phyloP scores from a whole-genome alignment of 2,888 invertebrate genomes.

The Alloplasta piceator region DNA sequence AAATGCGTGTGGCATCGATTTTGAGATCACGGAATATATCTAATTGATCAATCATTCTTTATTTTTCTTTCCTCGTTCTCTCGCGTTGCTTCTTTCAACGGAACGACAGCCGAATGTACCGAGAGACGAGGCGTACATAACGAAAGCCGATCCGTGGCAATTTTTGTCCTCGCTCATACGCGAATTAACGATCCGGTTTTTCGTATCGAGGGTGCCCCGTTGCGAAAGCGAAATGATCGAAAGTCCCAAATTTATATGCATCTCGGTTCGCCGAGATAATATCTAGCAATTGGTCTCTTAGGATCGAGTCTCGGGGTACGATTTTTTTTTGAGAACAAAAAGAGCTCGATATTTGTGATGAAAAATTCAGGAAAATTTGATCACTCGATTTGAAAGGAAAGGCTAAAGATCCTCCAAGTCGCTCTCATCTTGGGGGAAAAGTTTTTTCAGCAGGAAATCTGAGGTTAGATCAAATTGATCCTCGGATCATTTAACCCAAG shows the following conservation, averaged over 20 bases:
- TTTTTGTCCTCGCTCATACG: constrained; percentile 7
- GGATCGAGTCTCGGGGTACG: too few relatives aligned
- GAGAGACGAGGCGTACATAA: not conserved
- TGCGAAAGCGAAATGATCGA: constrained; percentile 17
- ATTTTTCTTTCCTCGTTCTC: constrained; percentile 2
- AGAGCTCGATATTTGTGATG: too few relatives aligned
- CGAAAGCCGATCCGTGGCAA: constrained; percentile 24
- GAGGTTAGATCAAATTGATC: too few relatives aligned
- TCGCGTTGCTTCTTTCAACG: constrained; percentile 15
- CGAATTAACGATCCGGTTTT: constrained; percentile 48
- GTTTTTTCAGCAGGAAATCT: too few relatives aligned
- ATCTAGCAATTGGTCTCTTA: too few relatives aligned
- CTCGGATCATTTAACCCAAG: too few relatives aligned
- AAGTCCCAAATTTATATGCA: not conserved
- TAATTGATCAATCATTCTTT: not conserved
- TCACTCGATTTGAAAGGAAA: too few relatives aligned
- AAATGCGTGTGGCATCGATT: constrained; percentile 34
- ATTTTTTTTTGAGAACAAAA: too few relatives aligned
- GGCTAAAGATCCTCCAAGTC: too few relatives aligned
- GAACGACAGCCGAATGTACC: not conserved
- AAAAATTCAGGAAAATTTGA: too few relatives aligned
- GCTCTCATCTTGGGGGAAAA: too few relatives aligned
- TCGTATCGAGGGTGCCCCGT: not conserved
- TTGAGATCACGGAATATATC: constrained; percentile 22
- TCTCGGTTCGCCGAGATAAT: too few relatives aligned